Base-by-base conservation (phyloP, 2,797 vertebrate genomes). In the Hippoglossus hippoglossus region DNA sequence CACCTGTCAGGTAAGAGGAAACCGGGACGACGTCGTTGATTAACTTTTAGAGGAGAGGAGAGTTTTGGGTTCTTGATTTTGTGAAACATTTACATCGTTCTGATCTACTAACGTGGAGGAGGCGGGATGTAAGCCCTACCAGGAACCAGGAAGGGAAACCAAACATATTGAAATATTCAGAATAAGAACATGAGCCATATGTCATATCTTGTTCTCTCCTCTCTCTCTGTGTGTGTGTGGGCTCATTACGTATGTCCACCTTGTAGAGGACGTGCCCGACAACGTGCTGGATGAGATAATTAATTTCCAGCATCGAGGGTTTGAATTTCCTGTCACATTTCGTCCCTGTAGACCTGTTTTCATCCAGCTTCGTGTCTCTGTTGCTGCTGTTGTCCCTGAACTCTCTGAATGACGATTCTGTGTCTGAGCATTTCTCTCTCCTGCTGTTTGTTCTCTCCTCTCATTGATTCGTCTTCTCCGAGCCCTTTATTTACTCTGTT, bases 1-100 rank as follows among this genome's bases (percentile, higher is more conserved):
- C 95, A 94, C 6, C 95, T 96, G 84, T 92, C 96, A 95, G 54
- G 54, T 56, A 6, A 34, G 47, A 49, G 51, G 47, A 47, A 4
- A 26, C 26, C 39, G 12, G 39, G 39, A 24, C 24, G 24, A 24
- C 24, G 24, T 24, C 24, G 24, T 24, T 24, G 2, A 24, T 24
- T 24, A 24, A 2, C 24, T 24, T 24, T 24, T 24, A 24, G 2
- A 24, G 24, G 24, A 24, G 24, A 24, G 24, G 24, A 24, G 24
- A 24, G 24, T 24, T 24, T 24, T 1, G 24, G 24, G 12, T 46
- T 46, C 11, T 46, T 46, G 41, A 36, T 36, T 36, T 36, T 36
- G 34, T 11, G 41, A 19, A 19, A 2, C 16, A 15, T 47, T 46
- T 46, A 46, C 16, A 18, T 31, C 28, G 28, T 31, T 31, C 7